These are phyloP conservation scores for Micromussa lordhowensis DNA, from an alignment of 92 coral and sea anemone species.

Conservation along the genomic window DNA sequence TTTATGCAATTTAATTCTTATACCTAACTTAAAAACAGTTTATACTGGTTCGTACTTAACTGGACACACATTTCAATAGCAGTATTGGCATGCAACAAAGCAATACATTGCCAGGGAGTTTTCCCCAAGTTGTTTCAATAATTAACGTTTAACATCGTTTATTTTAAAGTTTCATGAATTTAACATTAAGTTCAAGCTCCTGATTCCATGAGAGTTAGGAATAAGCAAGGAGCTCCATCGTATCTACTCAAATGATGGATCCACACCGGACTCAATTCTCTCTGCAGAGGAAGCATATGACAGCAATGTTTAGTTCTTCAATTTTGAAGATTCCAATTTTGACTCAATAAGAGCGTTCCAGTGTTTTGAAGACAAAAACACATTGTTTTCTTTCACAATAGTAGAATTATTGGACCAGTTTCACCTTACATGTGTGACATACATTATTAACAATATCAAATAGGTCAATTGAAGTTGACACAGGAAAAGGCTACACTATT, in stretches of 20 bases:
- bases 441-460: not conserved
- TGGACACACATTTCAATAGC: not conserved
- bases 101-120: not conserved
- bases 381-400: conserved; percentile 22
- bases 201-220: conserved; percentile 45
- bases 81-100: conserved; percentile 20
- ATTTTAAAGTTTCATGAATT: conserved; percentile 28
- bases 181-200: conserved; percentile 17
- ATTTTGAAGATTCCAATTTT: conserved; percentile 3
- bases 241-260: conserved; percentile 67
- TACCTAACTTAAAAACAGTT: conserved; percentile 19
- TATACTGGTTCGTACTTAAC: not conserved
- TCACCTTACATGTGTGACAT: conserved; percentile 17
- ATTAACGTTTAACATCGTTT: conserved; percentile 38
- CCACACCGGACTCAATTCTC: conserved; percentile 75
- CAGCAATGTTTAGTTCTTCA: conserved; percentile 41
- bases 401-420: conserved; percentile 50
- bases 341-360: not conserved
- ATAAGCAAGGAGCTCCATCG: conserved; percentile 74
- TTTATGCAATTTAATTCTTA: not conserved
- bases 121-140: conserved; percentile 7
- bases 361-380: conserved; percentile 82
- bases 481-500: not conserved
- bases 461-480: not conserved
- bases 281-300: conserved; percentile 76